Evolutionary conservation across 2,113 vertebrate species (phyloP).

Genomic region (Neolamprologus cancellatus): DNA sequence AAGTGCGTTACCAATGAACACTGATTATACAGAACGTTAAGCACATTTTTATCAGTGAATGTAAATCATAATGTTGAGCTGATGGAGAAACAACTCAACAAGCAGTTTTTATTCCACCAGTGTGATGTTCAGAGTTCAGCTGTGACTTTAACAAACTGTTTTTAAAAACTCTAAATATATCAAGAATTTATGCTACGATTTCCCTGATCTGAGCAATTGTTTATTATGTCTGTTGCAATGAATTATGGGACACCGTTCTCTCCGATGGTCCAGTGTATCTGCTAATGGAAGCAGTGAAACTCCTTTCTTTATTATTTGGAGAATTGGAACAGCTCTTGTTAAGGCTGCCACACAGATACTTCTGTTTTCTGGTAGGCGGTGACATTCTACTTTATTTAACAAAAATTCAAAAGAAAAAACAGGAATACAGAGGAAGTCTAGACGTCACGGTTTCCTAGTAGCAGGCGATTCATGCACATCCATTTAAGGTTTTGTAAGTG

Average conservation of each 20-base stretch:
- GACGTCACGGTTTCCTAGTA: neutral
- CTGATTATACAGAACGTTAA: neutral
- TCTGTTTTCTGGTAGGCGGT: rapidly evolving
- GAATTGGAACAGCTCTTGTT: neutral
- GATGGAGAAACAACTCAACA: neutral
- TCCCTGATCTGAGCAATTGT: neutral
- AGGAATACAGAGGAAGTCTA: neutral
- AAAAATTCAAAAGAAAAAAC: neutral
- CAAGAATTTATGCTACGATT: neutral
- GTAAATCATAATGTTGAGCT: neutral
- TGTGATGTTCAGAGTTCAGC: neutral
- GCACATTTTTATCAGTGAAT: neutral
- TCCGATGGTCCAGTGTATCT: neutral
- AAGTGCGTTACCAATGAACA: neutral
- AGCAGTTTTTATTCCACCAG: rapidly evolving
- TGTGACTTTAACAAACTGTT: neutral
- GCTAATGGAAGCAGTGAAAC: neutral
- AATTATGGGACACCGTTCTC: neutral
- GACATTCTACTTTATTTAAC: neutral
- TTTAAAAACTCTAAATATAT: neutral
- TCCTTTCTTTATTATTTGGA: neutral
- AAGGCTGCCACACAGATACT: neutral
- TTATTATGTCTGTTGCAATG: neutral
- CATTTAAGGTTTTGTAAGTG: neutral
- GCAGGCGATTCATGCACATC: neutral